phyloP scores from a whole-genome alignment of 2,113 vertebrate species.

The Poeciliopsis turrubarensis region DNA sequence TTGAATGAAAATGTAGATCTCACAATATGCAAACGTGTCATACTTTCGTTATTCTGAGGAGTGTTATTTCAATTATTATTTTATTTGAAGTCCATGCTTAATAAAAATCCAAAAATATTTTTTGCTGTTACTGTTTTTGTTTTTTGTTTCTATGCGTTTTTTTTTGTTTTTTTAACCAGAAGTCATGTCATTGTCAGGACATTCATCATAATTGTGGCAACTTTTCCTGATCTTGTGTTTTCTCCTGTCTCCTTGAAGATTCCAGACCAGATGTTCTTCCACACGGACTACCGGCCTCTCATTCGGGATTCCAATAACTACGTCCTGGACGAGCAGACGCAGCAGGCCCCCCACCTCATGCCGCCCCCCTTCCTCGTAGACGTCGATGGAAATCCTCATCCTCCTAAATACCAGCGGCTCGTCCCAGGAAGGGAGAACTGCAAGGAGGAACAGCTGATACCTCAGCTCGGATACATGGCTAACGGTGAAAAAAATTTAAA shows the following conservation, averaged over 20 bases:
- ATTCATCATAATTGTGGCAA: too few relatives aligned
- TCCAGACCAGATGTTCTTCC: slow-evolving; percentile 99
- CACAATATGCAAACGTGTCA: too few relatives aligned
- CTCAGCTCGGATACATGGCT: slow-evolving; percentile 95
- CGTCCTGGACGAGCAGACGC: slow-evolving; percentile 98
- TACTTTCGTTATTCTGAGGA: too few relatives aligned
- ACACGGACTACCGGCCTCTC: slow-evolving; percentile 97
- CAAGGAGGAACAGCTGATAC: slow-evolving; percentile 96
- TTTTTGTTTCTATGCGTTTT: too few relatives aligned
- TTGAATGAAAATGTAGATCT: too few relatives aligned
- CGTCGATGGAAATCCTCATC: slow-evolving; percentile 96
- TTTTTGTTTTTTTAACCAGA: too few relatives aligned
- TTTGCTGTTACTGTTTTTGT: too few relatives aligned
- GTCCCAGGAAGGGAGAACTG: slow-evolving; percentile 97
- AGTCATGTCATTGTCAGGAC: too few relatives aligned
- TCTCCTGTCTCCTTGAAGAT: slow-evolving; percentile 78
- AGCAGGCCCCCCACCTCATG: slow-evolving; percentile 99
- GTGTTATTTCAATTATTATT: too few relatives aligned
- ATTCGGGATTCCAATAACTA: slow-evolving; percentile 97
- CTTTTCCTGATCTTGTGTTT: background rate
- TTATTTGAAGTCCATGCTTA: too few relatives aligned
- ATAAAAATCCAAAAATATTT: too few relatives aligned
- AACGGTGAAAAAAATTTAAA: slow-evolving; percentile 83
- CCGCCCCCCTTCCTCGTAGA: slow-evolving; percentile 97
- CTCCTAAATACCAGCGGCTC: slow-evolving; percentile 89